Base-by-base conservation (phyloP, 2,888 invertebrate genomes). In the Scaptomyza parva region DNA sequence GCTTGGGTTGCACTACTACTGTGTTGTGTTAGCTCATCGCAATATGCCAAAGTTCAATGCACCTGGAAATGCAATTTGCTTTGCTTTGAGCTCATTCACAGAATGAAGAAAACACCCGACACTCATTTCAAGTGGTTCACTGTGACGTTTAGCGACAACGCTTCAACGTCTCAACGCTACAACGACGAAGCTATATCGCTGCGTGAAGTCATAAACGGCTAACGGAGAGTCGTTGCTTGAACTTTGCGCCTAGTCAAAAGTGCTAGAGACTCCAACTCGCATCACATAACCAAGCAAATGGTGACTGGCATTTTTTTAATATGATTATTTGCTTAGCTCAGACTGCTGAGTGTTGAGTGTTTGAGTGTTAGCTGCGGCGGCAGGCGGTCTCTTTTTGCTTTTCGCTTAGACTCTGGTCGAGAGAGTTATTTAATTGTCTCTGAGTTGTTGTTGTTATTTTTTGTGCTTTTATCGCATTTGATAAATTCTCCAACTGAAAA, bases 41-140 rank as follows among this genome's bases (percentile, higher is more conserved):
- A 33, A 52, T 37, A 24, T 57, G 12, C 12, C 60, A 66, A 65
- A 54, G 79, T 79, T 84, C 79, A 84, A 45, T 84, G 84, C 79
- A 84, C 84, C 81, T 84, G 81, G 65, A 75, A 81, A 69, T 84
- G 84, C 79, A 78, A 61, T 59, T 80, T 54, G 17, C 61, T 57
- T 17, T 39, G n/a, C n/a, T n/a, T n/a, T n/a, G n/a, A n/a, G 52
- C 52, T 44, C 70, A 74, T 74, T 64, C 51, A 55, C 22, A 43
- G 14, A 11, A 6, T 1, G 1, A 30, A 30, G 11, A 6, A 35
- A 35, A 35, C 7, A 30, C 33, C 65, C 47, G 26, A n/a, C 57
- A 44, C 37, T 37, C 35, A 43, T 8, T 39, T 65, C 39, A 50
- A 71, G 68, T 73, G 68, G 48, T 39, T 52, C 73, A 61, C 22